phyloP scores from a whole-genome alignment of 1,140 invertebrate species.

The Metaphire vulgaris region DNA sequence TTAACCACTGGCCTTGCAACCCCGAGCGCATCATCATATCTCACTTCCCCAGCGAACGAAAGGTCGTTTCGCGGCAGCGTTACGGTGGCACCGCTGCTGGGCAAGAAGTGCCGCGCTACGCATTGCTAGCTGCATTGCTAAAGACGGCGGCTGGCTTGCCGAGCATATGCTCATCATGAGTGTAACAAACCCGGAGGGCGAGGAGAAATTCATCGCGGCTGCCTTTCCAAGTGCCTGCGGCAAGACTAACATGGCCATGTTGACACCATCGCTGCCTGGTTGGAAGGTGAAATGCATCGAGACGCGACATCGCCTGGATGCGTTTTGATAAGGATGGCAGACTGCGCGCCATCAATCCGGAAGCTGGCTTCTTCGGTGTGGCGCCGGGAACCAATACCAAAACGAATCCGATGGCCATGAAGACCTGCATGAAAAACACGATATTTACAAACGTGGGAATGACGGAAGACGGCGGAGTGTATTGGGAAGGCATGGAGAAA shows the following conservation, averaged over 20 bases:
- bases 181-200: constrained; percentile 80
- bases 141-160: constrained; percentile 92
- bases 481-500: constrained; percentile 82
- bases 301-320: constrained; percentile 67
- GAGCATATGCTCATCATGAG: constrained; percentile 88
- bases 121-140: constrained; percentile 89
- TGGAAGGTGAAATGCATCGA: constrained; percentile 66
- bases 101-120: constrained; percentile 96
- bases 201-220: constrained; percentile 86
- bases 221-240: constrained; percentile 98
- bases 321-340: constrained; percentile 83
- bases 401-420: constrained; percentile 96
- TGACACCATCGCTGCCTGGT: constrained; percentile 83
- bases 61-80: constrained; percentile 87
- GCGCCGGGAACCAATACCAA: constrained; percentile 86
- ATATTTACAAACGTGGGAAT: constrained; percentile 98
- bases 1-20: constrained; percentile 82
- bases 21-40: constrained; percentile 63
- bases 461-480: constrained; percentile 73
- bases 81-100: constrained; percentile 97
- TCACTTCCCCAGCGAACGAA: constrained; percentile 63
- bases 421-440: constrained; percentile 83
- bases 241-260: constrained; percentile 98
- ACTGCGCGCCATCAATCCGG: constrained; percentile 94
- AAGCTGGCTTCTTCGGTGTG: constrained; percentile 98